A percentile compares a stretch with the other conserved stretches of the same genome.
Conservation (phyloP, 2,888 invertebrate genomes). For the Melieria picta region DNA sequence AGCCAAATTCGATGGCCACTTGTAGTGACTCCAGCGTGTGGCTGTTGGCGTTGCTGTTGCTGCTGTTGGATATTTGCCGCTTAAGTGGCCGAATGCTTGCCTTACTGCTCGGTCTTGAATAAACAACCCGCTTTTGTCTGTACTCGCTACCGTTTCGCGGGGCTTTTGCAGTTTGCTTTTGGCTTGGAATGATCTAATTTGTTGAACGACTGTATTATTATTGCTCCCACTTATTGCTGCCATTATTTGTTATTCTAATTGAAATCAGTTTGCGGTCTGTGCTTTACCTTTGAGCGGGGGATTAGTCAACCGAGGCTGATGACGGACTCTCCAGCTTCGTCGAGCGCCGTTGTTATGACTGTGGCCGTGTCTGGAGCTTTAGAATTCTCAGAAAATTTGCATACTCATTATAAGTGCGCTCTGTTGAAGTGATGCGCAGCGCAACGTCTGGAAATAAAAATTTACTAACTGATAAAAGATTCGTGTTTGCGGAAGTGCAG, state of each 20-base stretch:
- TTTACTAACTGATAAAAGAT: neutral
- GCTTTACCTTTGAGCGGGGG: neutral
- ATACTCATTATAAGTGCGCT: neutral
- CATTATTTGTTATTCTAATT: too few species aligned
- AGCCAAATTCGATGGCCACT: too few species aligned
- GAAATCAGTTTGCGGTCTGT: neutral
- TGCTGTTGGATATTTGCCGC: too few species aligned
- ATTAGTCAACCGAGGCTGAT: neutral
- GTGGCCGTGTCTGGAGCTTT: neutral
- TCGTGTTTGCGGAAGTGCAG: neutral
- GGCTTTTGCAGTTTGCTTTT: too few species aligned
- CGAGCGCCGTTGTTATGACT: neutral
- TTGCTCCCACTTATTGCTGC: neutral
- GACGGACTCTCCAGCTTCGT: neutral
- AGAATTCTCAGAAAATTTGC: neutral
- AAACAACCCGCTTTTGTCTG: too few species aligned
- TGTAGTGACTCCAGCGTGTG: too few species aligned
- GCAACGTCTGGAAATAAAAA: neutral
- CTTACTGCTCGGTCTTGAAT: too few species aligned
- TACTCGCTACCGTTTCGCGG: too few species aligned
- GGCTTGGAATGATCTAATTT: slow-evolving; percentile 13
- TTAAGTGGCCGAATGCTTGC: too few species aligned
- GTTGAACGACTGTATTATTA: slow-evolving; percentile 5
- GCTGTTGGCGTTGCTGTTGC: too few species aligned
- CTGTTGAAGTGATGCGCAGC: neutral